phyloP scores from a whole-genome alignment of 1,140 invertebrate genomes.

The Platorchestia sp. region DNA sequence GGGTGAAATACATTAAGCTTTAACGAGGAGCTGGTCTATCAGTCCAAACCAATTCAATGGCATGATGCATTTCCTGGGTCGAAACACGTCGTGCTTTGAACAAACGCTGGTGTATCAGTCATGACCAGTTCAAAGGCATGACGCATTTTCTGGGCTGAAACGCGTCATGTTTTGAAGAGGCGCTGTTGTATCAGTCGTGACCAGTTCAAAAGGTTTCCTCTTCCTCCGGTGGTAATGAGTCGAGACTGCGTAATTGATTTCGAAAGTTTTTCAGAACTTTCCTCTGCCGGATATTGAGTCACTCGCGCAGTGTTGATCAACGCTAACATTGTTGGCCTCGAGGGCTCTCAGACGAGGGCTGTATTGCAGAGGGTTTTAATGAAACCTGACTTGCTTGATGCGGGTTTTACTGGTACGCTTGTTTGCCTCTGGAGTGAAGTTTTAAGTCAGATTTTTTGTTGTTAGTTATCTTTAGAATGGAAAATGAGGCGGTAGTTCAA shows the following conservation, averaged over 20 bases:
- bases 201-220: not conserved
- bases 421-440: not conserved
- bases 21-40: not conserved
- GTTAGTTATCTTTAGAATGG: not conserved
- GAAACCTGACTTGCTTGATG: not conserved
- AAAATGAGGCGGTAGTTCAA: not conserved
- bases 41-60: not conserved
- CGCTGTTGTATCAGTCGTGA: not conserved
- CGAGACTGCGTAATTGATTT: not conserved
- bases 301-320: not conserved
- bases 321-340: not conserved
- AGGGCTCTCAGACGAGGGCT: not conserved
- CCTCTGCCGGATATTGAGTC: not conserved
- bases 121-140: not conserved
- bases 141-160: not conserved
- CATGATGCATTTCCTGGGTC: not conserved
- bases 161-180: not conserved
- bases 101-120: not conserved
- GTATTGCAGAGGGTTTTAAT: not conserved
- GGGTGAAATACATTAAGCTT: not conserved
- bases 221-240: not conserved
- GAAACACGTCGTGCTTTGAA: not conserved
- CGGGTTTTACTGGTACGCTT: not conserved
- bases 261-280: not conserved
- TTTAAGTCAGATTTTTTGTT: not conserved